Percentiles rank a stretch among this genome's conserved stretches.
These are phyloP conservation scores for Plusia festucae DNA, from an alignment of 2,888 invertebrate species.

Conservation along the genomic window DNA sequence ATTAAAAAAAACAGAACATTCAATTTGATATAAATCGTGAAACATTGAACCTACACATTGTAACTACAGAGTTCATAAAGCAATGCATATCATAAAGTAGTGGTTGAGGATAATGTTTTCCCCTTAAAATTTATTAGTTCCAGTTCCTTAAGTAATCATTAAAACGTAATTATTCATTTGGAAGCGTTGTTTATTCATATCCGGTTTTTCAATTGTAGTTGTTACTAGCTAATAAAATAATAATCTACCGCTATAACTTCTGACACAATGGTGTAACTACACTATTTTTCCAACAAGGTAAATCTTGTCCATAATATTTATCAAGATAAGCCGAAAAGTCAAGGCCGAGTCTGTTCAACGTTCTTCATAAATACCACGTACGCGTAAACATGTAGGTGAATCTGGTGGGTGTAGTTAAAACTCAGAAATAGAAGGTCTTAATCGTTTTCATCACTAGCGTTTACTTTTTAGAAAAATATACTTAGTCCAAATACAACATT, in stretches of 20 bases:
- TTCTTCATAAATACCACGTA: slow-evolving; percentile 3
- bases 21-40: too few species aligned
- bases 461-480: background rate
- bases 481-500: too few species aligned
- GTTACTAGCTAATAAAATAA: too few species aligned
- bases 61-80: too few species aligned
- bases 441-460: background rate
- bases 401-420: background rate
- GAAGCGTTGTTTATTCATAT: too few species aligned
- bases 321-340: slow-evolving; percentile 8
- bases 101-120: background rate
- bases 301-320: background rate
- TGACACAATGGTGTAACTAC: background rate
- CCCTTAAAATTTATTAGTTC: background rate
- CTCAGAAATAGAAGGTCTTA: background rate
- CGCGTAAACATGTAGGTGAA: background rate
- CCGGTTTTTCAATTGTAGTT: too few species aligned
- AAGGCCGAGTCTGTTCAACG: slow-evolving; percentile 9
- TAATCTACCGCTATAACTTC: slow-evolving; percentile 15
- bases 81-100: too few species aligned
- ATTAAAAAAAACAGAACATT: too few species aligned
- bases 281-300: background rate
- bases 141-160: too few species aligned
- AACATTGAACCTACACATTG: too few species aligned
- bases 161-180: too few species aligned